Conservation (phyloP, 2,113 vertebrate species). For the Casuarius casuarius region DNA sequence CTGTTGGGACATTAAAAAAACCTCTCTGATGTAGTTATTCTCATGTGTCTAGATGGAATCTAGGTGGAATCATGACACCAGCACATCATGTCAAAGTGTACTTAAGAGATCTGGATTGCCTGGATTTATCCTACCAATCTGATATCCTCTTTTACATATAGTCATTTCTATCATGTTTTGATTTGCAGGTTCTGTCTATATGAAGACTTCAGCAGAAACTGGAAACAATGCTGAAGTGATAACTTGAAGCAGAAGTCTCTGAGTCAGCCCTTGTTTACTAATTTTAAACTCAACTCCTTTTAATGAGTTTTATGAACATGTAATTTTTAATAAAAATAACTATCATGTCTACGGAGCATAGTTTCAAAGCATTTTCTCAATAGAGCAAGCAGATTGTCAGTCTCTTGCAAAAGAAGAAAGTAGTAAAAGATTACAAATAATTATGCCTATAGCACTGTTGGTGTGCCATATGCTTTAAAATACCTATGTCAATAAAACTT, state of each 20-base stretch:
- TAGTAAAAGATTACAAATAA: background rate
- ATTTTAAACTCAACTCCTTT: slow-evolving; percentile 11
- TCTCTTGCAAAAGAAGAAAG: slow-evolving; percentile 1
- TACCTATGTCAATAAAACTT: background rate
- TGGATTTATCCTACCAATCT: background rate
- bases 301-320: slow-evolving; percentile 9
- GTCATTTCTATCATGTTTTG: background rate
- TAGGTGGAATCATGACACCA: background rate
- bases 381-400: background rate
- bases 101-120: background rate
- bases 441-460: background rate
- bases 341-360: background rate
- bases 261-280: slow-evolving; percentile 12
- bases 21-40: background rate
- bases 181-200: background rate
- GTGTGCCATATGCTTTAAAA: background rate
- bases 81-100: background rate
- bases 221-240: background rate
- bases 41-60: background rate
- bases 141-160: background rate
- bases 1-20: background rate
- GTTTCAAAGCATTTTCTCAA: background rate
- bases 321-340: slow-evolving; percentile 44
- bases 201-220: slow-evolving; percentile 14
- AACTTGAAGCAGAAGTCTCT: slow-evolving; percentile 1